Conservation (phyloP, 1,140 invertebrate species). For the Carposina sasakii region DNA sequence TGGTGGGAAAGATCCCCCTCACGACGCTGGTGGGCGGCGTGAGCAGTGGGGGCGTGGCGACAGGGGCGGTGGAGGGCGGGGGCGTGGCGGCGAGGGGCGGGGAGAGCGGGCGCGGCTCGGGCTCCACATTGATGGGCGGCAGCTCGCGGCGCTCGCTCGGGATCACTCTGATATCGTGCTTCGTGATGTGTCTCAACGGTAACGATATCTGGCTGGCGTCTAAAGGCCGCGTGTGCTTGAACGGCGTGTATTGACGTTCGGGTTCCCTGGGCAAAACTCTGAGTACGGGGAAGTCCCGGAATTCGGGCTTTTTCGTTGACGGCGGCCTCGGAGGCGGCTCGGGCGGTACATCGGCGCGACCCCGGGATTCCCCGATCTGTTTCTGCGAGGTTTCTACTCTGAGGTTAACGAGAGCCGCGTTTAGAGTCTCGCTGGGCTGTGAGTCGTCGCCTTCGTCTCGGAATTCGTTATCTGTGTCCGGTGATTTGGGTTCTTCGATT, state of each 20-base stretch:
- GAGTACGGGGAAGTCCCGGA: background rate
- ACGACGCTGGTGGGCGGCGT: no score
- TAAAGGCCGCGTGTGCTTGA: slow-evolving; percentile 33
- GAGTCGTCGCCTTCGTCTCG: no score
- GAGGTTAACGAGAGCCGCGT: no score
- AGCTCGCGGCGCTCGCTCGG: slow-evolving; percentile 40
- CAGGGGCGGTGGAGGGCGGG: slow-evolving; percentile 18
- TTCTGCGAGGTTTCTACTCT: no score
- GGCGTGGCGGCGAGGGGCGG: slow-evolving; percentile 2
- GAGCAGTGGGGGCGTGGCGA: slow-evolving; percentile 28
- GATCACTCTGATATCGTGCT: slow-evolving; percentile 60
- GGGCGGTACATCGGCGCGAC: slow-evolving; percentile 17
- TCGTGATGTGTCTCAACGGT: slow-evolving; percentile 50
- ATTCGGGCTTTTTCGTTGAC: slow-evolving; percentile 3
- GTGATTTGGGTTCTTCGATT: no score
- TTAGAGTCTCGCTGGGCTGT: no score
- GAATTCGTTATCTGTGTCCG: no score
- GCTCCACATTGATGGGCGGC: slow-evolving; percentile 45
- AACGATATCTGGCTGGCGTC: slow-evolving; percentile 38
- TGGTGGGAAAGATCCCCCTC: slow-evolving; percentile 53
- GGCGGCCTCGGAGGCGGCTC: slow-evolving; percentile 24
- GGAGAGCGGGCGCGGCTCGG: slow-evolving; percentile 9
- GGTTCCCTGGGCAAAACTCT: background rate
- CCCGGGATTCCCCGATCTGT: no score
- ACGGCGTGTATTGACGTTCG: slow-evolving; percentile 16